Conservation (phyloP, 2,888 invertebrate species). For the Pediacus dermestoides region DNA sequence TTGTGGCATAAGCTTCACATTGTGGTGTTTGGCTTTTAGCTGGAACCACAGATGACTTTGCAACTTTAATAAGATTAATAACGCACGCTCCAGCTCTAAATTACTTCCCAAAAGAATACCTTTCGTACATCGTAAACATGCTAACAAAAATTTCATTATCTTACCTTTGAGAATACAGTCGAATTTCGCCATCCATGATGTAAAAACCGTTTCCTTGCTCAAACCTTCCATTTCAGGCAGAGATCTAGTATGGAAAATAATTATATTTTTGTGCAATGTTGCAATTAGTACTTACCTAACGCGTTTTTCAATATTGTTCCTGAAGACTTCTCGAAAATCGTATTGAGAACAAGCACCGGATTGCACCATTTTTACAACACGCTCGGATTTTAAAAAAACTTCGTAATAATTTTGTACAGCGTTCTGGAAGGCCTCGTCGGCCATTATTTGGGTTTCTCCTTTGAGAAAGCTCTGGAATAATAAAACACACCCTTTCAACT, state of each 20-base stretch:
- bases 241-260: conserved; percentile 67
- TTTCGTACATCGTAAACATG: too few species aligned
- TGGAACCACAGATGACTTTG: too few species aligned
- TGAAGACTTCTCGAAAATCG: conserved; percentile 97
- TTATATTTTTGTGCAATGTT: too few species aligned
- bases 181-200: conserved; percentile 99
- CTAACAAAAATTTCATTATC: too few species aligned
- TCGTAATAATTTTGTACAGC: conserved; percentile 95
- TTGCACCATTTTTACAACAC: conserved; percentile 94
- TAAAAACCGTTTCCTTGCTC: conserved; percentile 97
- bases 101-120: too few species aligned
- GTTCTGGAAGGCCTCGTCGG: conserved; percentile 98
- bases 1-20: too few species aligned
- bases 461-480: conserved; percentile 82
- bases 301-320: conserved; percentile 97
- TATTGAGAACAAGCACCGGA: conserved; percentile 97
- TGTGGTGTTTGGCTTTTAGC: too few species aligned
- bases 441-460: conserved; percentile 97
- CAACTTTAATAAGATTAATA: too few species aligned
- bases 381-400: conserved; percentile 95
- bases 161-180: conserved; percentile 93
- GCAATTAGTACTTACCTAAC: conserved; percentile 65
- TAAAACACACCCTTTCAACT: too few species aligned
- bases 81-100: too few species aligned
- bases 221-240: conserved; percentile 99